Evolutionary conservation across 2,113 vertebrate species (phyloP).

Genomic region (Misgurnus mizolepis): DNA sequence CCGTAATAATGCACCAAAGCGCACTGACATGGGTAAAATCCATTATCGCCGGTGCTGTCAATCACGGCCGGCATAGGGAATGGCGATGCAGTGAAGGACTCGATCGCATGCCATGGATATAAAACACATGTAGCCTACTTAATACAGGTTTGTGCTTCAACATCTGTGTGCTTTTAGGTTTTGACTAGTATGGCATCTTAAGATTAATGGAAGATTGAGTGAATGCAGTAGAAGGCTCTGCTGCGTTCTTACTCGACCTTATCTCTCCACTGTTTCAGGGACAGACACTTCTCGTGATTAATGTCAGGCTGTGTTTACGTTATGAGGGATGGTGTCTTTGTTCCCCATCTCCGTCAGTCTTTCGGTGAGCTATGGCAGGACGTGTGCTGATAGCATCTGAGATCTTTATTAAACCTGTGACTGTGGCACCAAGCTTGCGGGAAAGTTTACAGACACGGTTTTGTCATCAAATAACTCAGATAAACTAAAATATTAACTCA

Average conservation of each 20-base stretch:
- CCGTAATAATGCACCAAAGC: constrained; percentile 42
- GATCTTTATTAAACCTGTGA: constrained; percentile 27
- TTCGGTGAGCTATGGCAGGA: constrained; percentile 13
- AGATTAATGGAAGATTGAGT: constrained; percentile 21
- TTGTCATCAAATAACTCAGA: constrained; percentile 5
- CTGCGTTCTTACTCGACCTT: neutral
- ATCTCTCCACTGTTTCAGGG: constrained; percentile 16
- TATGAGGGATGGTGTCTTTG: constrained; percentile 39
- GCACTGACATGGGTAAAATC: constrained; percentile 50
- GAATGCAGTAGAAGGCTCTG: neutral
- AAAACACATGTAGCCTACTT: neutral
- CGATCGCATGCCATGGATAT: neutral
- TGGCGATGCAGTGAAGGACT: neutral
- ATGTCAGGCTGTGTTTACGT: constrained; percentile 36
- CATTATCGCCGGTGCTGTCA: constrained; percentile 55
- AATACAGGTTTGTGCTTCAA: neutral
- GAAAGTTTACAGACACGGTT: constrained; percentile 11
- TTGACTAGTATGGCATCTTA: neutral
- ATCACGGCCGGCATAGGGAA: constrained; percentile 47
- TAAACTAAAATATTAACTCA: constrained; percentile 15
- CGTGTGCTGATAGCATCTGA: constrained; percentile 22
- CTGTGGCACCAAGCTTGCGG: constrained; percentile 11
- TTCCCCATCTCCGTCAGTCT: constrained; percentile 33
- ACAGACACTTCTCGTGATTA: constrained; percentile 30
- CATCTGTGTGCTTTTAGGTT: neutral